Evolutionary conservation across 2,113 vertebrate species (phyloP).

Genomic region (Calidris pugnax): DNA sequence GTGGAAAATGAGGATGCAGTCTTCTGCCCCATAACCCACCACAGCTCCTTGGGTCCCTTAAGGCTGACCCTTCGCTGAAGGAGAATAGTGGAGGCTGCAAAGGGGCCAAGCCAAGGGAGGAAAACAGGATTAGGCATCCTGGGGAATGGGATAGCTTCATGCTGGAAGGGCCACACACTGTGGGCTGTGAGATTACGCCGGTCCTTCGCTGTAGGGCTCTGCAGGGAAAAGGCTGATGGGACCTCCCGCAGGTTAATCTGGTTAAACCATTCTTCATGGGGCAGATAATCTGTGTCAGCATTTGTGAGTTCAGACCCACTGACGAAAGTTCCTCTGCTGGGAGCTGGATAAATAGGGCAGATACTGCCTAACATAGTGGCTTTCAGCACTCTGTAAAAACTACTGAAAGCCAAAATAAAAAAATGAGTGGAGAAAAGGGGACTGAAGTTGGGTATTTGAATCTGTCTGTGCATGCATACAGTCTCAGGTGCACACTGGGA

Average conservation of each 20-base stretch:
- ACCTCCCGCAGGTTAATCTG: constrained; percentile 52
- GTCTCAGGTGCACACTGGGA: neutral
- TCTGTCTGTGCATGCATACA: rapidly evolving
- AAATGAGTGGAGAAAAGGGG: neutral
- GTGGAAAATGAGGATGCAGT: neutral
- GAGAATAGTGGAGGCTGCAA: neutral
- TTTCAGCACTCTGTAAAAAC: neutral
- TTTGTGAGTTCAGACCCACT: constrained; percentile 3
- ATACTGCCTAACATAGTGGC: neutral
- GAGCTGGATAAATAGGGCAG: constrained; percentile 23
- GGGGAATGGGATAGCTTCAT: neutral
- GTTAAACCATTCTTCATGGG: constrained; percentile 14
- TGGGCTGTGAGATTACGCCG: neutral
- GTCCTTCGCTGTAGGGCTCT: neutral
- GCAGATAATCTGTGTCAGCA: constrained; percentile 22
- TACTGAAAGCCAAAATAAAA: neutral
- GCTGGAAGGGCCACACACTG: rapidly evolving
- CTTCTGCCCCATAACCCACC: neutral
- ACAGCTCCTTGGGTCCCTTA: rapidly evolving
- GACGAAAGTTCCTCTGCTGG: constrained; percentile 4
- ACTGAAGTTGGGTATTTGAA: neutral
- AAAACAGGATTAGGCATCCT: neutral
- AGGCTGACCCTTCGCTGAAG: neutral
- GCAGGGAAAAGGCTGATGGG: constrained; percentile 2
- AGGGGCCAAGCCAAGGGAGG: neutral